phyloP scores from a whole-genome alignment of 1,140 invertebrate genomes.

The Lepidurus arcticus region DNA sequence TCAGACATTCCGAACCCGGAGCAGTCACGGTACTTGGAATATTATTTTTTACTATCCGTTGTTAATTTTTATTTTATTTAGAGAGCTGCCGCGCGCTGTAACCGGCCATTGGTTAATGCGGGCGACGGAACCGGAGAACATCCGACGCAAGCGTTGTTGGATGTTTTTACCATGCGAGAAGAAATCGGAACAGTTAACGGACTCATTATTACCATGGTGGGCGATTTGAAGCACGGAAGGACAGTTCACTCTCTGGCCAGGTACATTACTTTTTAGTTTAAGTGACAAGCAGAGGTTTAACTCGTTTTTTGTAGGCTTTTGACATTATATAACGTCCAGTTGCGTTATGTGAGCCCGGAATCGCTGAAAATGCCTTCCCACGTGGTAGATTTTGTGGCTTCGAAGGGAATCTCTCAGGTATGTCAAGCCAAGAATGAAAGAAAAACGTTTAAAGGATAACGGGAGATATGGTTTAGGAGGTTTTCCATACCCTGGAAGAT shows the following conservation, averaged over 20 bases:
- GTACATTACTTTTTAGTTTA: slow-evolving; percentile 38
- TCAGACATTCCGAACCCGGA: slow-evolving; percentile 88
- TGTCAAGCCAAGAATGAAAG: not conserved
- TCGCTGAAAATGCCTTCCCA: slow-evolving; percentile 84
- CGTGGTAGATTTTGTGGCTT: slow-evolving; percentile 68
- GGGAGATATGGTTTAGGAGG: slow-evolving; percentile 46
- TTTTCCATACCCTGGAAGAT: slow-evolving; percentile 66
- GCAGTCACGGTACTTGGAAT: slow-evolving; percentile 68
- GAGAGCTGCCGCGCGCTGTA: slow-evolving; percentile 70
- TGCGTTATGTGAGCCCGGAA: slow-evolving; percentile 82
- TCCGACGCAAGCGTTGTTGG: slow-evolving; percentile 94
- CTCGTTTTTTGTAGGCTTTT: slow-evolving; percentile 54
- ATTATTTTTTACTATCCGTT: slow-evolving; percentile 19
- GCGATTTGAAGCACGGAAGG: slow-evolving; percentile 94
- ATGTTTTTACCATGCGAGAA: slow-evolving; percentile 96
- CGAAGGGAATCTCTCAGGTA: slow-evolving; percentile 71
- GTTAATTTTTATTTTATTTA: slow-evolving; percentile 43
- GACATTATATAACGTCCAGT: slow-evolving; percentile 80
- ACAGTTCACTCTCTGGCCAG: slow-evolving; percentile 96
- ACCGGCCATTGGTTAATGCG: slow-evolving; percentile 92
- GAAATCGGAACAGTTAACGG: slow-evolving; percentile 98
- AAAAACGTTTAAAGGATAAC: not conserved
- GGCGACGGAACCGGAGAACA: slow-evolving; percentile 98
- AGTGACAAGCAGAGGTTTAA: not conserved
- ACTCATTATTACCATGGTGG: slow-evolving; percentile 85